Evolutionary conservation across 2,113 vertebrate species (phyloP).

Genomic region (Podarcis cretensis): DNA sequence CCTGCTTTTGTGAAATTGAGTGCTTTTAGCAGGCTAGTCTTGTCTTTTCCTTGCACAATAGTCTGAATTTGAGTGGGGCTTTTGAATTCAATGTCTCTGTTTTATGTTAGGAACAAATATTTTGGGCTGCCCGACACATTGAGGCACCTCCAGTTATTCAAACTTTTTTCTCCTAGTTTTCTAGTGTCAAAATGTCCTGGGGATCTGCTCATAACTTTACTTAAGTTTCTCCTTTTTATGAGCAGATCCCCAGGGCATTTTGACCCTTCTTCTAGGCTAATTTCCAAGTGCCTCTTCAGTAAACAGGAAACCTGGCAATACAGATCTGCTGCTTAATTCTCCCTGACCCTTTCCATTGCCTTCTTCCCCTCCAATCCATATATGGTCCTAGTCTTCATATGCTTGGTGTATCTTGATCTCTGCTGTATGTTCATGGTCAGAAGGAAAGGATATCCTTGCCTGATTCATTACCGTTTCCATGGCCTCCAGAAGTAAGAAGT

Average conservation of each 20-base stretch:
- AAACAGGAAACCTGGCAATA: neutral
- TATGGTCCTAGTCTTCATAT: neutral
- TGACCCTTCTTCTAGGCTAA: neutral
- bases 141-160: neutral
- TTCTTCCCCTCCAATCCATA: neutral
- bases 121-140: neutral
- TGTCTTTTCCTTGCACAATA: neutral
- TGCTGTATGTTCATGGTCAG: neutral
- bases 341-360: neutral
- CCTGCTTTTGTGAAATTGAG: neutral
- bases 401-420: neutral
- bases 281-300: neutral
- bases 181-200: neutral
- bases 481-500: accelerated
- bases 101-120: neutral
- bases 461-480: neutral
- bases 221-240: neutral
- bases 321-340: neutral
- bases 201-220: neutral
- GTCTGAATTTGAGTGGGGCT: neutral
- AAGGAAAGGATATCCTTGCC: neutral
- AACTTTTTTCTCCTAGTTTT: neutral
- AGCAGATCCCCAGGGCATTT: neutral
- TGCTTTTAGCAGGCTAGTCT: neutral
- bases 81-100: accelerated